Percentiles rank a stretch among this genome's conserved stretches.
phyloP scores from a whole-genome alignment of 1,140 invertebrate species.

The Musca vetustissima region DNA sequence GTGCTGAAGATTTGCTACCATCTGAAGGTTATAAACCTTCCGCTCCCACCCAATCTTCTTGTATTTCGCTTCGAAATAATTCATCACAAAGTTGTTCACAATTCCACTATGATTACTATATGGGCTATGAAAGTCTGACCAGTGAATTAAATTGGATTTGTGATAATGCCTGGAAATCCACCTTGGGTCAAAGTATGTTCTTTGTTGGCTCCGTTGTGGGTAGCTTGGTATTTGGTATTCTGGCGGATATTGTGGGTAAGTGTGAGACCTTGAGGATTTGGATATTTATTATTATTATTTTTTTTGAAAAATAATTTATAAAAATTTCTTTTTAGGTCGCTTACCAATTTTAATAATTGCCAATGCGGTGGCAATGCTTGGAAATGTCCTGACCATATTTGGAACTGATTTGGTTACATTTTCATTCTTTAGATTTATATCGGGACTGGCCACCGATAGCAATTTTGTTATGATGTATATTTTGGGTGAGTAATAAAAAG shows the following conservation, averaged over 20 bases:
- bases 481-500: constrained; percentile 52
- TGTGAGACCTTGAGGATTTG: neutral
- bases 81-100: constrained; percentile 35
- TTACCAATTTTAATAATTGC: constrained; percentile 36
- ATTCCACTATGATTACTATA: constrained; percentile 42
- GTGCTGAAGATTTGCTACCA: constrained; percentile 2
- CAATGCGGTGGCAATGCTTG: constrained; percentile 57
- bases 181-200: constrained; percentile 60
- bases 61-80: constrained; percentile 2
- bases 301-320: neutral
- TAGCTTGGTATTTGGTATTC: constrained; percentile 57
- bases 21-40: neutral
- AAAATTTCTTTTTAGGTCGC: constrained; percentile 22
- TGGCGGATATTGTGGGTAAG: constrained; percentile 56
- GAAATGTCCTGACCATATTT: constrained; percentile 58
- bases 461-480: constrained; percentile 65
- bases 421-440: constrained; percentile 57
- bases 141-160: constrained; percentile 61
- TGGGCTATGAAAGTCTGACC: constrained; percentile 47
- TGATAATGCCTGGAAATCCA: constrained; percentile 58
- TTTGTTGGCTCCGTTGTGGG: constrained; percentile 62
- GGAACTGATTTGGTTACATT: constrained; percentile 53
- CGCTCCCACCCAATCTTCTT: constrained; percentile 5
- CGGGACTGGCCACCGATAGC: constrained; percentile 60
- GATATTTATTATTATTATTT: neutral